These are phyloP conservation scores for Megamerina dolium DNA, from an alignment of 2,888 invertebrate species.

Conservation along the genomic window DNA sequence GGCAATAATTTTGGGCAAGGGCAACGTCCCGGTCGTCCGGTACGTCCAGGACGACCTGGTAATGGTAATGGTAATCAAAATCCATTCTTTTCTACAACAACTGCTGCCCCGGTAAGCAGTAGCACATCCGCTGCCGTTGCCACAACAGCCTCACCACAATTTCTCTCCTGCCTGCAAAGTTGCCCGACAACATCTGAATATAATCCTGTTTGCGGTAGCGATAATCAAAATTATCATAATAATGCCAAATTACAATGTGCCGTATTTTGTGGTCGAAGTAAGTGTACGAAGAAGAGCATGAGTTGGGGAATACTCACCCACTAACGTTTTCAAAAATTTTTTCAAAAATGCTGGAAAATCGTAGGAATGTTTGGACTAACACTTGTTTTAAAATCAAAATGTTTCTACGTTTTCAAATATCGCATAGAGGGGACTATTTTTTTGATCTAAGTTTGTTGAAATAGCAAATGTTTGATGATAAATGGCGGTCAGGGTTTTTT, in stretches of 20 bases:
- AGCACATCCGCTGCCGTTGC: constrained; percentile 4
- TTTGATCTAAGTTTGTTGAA: not conserved
- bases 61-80: too few species aligned
- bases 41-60: too few species aligned
- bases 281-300: too few species aligned
- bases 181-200: constrained; percentile 43
- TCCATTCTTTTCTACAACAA: not conserved
- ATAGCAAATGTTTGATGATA: too few species aligned
- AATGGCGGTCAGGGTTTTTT: too few species aligned
- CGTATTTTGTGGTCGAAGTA: constrained; percentile 38
- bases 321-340: too few species aligned
- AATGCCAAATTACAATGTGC: constrained; percentile 37
- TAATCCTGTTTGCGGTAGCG: constrained; percentile 46
- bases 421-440: not conserved
- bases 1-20: too few species aligned
- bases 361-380: not conserved
- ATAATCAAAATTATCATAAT: constrained; percentile 40
- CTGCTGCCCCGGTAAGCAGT: constrained; percentile 2
- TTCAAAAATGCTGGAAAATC: too few species aligned
- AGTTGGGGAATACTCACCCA: too few species aligned
- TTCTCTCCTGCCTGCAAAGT: constrained; percentile 28
- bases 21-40: too few species aligned
- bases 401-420: not conserved
- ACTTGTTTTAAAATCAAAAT: not conserved
- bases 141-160: constrained; percentile 29